phyloP scores from a whole-genome alignment of 2,113 vertebrate species.

The Orientallactaga bullata region DNA sequence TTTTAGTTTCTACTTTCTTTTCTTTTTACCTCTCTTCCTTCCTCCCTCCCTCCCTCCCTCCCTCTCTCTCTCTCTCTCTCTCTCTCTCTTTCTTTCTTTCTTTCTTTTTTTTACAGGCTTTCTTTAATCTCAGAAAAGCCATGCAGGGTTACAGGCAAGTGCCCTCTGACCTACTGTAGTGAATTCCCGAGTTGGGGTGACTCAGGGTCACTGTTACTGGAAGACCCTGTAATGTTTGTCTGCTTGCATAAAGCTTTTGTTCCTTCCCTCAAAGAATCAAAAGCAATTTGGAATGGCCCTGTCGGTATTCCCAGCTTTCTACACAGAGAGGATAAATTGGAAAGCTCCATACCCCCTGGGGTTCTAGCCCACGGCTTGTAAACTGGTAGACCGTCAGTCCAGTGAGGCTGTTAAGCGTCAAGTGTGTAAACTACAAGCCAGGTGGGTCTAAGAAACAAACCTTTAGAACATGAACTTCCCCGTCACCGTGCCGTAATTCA shows the following conservation, averaged over 20 bases:
- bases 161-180: background rate
- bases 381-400: background rate
- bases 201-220: background rate
- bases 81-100: too few relatives aligned
- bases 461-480: background rate
- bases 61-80: background rate
- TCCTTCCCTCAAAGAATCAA: background rate
- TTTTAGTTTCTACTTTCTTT: background rate
- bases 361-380: background rate
- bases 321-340: background rate
- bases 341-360: background rate
- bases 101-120: background rate
- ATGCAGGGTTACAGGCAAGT: background rate
- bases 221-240: background rate
- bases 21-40: too few relatives aligned
- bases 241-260: background rate
- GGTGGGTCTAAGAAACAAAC: background rate
- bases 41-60: background rate
- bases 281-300: background rate
- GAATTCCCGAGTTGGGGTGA: background rate
- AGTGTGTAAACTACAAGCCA: background rate
- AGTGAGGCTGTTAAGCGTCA: background rate
- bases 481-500: background rate
- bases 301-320: background rate
- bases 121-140: slow-evolving; percentile 16